These are phyloP conservation scores for Falcaria lacertinaria DNA, from an alignment of 2,888 invertebrate species.

Conservation along the genomic window DNA sequence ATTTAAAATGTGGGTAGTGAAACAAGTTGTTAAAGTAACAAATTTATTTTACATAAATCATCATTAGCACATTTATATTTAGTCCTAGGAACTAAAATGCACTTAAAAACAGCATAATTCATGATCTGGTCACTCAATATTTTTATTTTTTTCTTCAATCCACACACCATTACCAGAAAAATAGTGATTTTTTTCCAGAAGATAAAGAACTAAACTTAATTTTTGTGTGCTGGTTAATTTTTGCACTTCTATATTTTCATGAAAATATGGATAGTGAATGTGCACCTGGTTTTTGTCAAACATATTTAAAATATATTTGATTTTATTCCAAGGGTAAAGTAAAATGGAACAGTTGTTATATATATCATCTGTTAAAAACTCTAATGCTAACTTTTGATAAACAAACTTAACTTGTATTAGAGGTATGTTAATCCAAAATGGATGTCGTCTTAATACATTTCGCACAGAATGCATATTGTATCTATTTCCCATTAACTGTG, in stretches of 20 bases:
- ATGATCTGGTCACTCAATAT: conserved; percentile 8
- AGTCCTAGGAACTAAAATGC: too few species aligned
- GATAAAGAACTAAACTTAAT: conserved; percentile 62
- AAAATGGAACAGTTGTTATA: conserved; percentile 64
- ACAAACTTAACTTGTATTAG: conserved; percentile 60
- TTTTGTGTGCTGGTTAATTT: conserved; percentile 52
- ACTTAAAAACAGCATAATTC: too few species aligned
- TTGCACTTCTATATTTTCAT: conserved; percentile 42
- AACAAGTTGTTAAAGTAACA: too few species aligned
- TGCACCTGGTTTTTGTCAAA: conserved; percentile 23
- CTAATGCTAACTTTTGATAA: conserved; percentile 43
- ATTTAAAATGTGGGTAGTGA: too few species aligned
- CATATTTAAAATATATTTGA: conserved; percentile 37
- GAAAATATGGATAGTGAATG: conserved; percentile 16
- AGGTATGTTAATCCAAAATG: conserved; percentile 70
- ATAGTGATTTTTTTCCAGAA: conserved; percentile 67
- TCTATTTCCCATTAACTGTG: conserved; percentile 44
- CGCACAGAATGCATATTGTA: conserved; percentile 42
- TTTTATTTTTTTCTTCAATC: conserved; percentile 56
- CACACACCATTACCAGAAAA: conserved; percentile 74
- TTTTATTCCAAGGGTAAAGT: conserved; percentile 70
- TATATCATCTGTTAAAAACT: conserved; percentile 55
- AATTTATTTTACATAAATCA: too few species aligned
- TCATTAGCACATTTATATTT: too few species aligned
- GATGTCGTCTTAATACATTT: conserved; percentile 53